Evolutionary conservation across 2,797 vertebrate species (phyloP).

Genomic region (Ataeniobius toweri): DNA sequence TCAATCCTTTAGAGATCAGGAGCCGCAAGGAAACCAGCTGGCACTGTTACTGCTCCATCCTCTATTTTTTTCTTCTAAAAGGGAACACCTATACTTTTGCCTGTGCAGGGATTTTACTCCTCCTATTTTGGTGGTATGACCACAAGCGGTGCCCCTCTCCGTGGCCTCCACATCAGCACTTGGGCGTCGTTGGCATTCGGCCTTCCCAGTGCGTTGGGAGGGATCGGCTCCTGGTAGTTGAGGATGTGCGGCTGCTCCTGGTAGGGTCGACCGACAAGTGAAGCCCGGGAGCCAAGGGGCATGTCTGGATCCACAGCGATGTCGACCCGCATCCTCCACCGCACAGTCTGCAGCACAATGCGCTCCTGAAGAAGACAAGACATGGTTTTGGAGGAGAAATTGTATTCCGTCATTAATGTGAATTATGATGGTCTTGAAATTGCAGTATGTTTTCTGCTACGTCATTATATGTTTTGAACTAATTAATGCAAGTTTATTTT

Average conservation of each 20-base stretch:
- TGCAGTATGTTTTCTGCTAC: neutral
- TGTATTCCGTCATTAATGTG: neutral
- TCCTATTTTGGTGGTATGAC: slow-evolving; percentile 96
- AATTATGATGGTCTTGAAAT: neutral
- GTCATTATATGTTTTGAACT: neutral
- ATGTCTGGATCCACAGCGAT: slow-evolving; percentile 94
- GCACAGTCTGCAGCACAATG: slow-evolving; percentile 95
- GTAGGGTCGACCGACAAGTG: slow-evolving; percentile 91
- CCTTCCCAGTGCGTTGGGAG: slow-evolving; percentile 94
- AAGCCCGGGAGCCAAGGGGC: slow-evolving; percentile 92
- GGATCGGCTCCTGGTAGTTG: slow-evolving; percentile 97
- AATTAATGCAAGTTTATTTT: neutral
- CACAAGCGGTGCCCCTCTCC: slow-evolving; percentile 91
- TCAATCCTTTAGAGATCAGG: slow-evolving; percentile 36
- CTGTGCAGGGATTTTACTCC: slow-evolving; percentile 75
- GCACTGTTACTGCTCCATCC: slow-evolving; percentile 26
- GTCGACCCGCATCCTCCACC: slow-evolving; percentile 99
- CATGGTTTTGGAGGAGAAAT: neutral
- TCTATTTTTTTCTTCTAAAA: slow-evolving; percentile 28
- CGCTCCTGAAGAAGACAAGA: slow-evolving; percentile 80
- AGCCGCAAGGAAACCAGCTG: slow-evolving; percentile 33
- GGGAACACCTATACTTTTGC: slow-evolving; percentile 57
- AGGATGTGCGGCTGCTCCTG: slow-evolving; percentile 98
- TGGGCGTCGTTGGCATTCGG: slow-evolving; percentile 99
- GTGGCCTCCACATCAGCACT: slow-evolving; percentile 98